Evolutionary conservation across 2,888 invertebrate species (phyloP).

Genomic region (Tetranychus truncatus): DNA sequence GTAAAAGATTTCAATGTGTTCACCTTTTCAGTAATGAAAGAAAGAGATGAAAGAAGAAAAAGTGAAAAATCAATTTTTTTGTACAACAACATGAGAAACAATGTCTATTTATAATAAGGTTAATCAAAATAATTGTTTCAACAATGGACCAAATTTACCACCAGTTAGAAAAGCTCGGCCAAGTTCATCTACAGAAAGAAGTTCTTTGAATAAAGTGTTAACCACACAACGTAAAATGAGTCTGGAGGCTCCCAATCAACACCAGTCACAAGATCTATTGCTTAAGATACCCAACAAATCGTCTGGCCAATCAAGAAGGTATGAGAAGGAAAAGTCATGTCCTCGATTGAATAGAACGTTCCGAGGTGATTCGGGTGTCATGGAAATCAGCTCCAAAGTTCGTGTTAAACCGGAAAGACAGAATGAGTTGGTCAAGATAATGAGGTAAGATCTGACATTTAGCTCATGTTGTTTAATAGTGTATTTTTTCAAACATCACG

Average conservation of each 20-base stretch:
- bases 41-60: neutral
- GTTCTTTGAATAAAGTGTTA: neutral
- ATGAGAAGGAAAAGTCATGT: neutral
- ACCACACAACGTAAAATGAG: neutral
- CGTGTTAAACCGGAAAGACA: neutral
- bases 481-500: too few relatives aligned
- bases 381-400: neutral
- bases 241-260: neutral
- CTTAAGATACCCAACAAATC: neutral
- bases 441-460: neutral
- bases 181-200: neutral
- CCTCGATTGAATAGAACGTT: neutral
- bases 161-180: neutral
- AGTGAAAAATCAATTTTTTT: neutral
- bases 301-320: neutral
- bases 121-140: neutral
- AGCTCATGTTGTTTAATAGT: neutral
- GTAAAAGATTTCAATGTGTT: neutral
- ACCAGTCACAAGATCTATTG: neutral
- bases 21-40: neutral
- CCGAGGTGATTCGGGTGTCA: neutral
- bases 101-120: neutral
- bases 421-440: neutral
- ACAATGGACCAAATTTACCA: neutral
- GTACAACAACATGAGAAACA: neutral